A percentile compares a stretch with the other conserved stretches of the same genome.
These are phyloP conservation scores for Emys orbicularis DNA, from an alignment of 2,797 vertebrate genomes.

Conservation along the genomic window DNA sequence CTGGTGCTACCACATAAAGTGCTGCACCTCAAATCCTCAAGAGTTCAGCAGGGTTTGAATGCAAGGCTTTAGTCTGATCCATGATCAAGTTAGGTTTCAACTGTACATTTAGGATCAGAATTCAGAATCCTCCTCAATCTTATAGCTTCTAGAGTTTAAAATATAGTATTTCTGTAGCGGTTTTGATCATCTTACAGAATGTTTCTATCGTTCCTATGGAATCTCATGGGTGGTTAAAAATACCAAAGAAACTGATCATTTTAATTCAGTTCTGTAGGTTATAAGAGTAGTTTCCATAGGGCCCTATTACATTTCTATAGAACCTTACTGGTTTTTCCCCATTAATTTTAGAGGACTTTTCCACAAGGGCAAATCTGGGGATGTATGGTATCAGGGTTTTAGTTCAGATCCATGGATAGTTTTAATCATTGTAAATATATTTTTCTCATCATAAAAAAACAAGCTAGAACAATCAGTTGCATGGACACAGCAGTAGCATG, in stretches of 20 bases:
- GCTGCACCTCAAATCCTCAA: not conserved
- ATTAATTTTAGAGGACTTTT: not conserved
- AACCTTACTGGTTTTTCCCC: not conserved
- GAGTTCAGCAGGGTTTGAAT: not conserved
- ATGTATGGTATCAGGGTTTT: not conserved
- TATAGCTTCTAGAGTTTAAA: not conserved
- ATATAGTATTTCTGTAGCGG: not conserved
- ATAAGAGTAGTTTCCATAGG: not conserved
- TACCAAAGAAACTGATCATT: not conserved
- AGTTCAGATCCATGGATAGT: not conserved
- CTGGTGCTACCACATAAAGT: not conserved
- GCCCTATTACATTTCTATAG: not conserved
- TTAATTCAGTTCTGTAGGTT: not conserved
- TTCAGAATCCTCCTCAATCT: not conserved
- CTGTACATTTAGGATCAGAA: not conserved
- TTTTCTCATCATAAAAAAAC: not conserved
- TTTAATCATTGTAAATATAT: not conserved
- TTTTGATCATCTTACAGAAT: not conserved
- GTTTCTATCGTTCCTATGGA: not conserved
- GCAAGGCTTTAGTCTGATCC: not conserved
- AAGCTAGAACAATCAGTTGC: not conserved
- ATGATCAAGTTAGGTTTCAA: not conserved
- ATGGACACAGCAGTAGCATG: not conserved
- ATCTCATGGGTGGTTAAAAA: not conserved
- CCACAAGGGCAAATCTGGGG: accelerated